Evolutionary conservation across 2,888 invertebrate species (phyloP).

Genomic region (Ethmia dodecea): DNA sequence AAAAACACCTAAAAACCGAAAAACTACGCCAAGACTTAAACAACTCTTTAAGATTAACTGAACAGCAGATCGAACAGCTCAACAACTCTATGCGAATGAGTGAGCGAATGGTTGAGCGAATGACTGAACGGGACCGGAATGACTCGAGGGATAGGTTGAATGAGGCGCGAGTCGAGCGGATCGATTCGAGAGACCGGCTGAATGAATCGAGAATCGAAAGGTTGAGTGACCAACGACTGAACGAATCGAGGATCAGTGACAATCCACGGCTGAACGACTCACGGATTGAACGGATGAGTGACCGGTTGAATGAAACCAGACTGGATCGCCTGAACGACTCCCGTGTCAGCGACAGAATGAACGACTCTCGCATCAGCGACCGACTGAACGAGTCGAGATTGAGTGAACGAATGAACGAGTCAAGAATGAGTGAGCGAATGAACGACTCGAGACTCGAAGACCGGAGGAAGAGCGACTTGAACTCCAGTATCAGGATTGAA

Average conservation of each 20-base stretch:
- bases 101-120: constrained; percentile 13
- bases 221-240: constrained; percentile 25
- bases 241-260: constrained; percentile 20
- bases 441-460: constrained; percentile 36
- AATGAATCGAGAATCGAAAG: constrained; percentile 33
- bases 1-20: constrained; percentile 52
- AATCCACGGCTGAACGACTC: constrained; percentile 25
- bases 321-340: constrained; percentile 27
- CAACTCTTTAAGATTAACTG: constrained; percentile 34
- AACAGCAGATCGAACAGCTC: constrained; percentile 39
- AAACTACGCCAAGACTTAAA: constrained; percentile 43
- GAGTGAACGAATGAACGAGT: constrained; percentile 49
- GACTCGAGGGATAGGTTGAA: constrained; percentile 20
- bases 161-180: constrained; percentile 21
- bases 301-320: constrained; percentile 25
- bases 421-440: constrained; percentile 37
- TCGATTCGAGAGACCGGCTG: constrained; percentile 21
- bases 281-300: constrained; percentile 22
- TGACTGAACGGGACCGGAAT: constrained; percentile 15
- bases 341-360: constrained; percentile 27
- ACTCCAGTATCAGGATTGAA: constrained; percentile 56
- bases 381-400: constrained; percentile 28
- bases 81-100: constrained; percentile 33
- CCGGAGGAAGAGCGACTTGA: constrained; percentile 45
- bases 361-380: constrained; percentile 22